phyloP scores from a whole-genome alignment of 2,113 vertebrate genomes.

The Albula glossodonta region DNA sequence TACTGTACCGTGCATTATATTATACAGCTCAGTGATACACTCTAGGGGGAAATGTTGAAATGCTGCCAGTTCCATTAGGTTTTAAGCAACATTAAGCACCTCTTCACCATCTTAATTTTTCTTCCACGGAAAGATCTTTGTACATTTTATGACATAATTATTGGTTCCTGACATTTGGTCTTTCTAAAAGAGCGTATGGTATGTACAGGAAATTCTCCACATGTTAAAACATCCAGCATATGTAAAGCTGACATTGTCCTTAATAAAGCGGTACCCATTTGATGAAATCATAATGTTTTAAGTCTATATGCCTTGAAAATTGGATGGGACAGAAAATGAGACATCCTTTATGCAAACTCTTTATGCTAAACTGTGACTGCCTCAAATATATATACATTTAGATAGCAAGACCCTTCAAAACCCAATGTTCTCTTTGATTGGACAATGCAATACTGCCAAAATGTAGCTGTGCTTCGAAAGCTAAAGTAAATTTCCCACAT shows the following conservation, averaged over 20 bases:
- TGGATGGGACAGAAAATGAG: too few species aligned
- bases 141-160: constrained; percentile 23
- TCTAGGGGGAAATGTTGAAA: constrained; percentile 34
- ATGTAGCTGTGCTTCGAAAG: neutral
- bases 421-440: too few species aligned
- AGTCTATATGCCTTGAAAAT: neutral
- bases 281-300: neutral
- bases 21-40: constrained; percentile 30
- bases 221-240: neutral
- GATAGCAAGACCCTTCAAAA: too few species aligned
- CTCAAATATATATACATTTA: too few species aligned
- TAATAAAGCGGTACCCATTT: neutral
- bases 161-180: neutral
- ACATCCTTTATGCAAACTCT: too few species aligned
- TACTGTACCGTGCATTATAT: constrained; percentile 37
- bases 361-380: too few species aligned
- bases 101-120: constrained; percentile 21
- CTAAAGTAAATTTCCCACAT: neutral
- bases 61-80: constrained; percentile 41
- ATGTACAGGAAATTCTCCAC: neutral
- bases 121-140: neutral
- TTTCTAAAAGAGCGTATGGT: neutral
- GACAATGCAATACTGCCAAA: neutral
- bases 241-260: neutral
- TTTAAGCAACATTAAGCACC: constrained; percentile 21